Conservation (phyloP, 2,113 vertebrate genomes). For the Theristicus caerulescens region DNA sequence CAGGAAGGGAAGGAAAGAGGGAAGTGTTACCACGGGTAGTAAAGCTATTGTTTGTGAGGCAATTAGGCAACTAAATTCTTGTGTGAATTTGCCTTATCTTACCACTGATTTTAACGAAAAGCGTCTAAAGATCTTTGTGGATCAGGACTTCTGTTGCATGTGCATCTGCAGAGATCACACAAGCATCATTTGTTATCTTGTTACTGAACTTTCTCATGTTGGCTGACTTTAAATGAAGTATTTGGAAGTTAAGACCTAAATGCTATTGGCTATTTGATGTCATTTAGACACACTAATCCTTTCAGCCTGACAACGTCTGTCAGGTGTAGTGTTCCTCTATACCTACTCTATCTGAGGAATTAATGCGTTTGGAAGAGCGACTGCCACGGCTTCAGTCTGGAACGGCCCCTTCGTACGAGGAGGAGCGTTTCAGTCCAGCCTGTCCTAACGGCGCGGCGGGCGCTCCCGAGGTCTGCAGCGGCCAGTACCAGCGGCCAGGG, state of each 20-base stretch:
- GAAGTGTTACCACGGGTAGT: not conserved
- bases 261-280: not conserved
- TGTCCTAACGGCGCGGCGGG: not conserved
- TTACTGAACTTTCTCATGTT: not conserved
- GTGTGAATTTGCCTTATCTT: not conserved
- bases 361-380: not conserved
- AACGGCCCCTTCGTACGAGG: not conserved
- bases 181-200: not conserved
- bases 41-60: not conserved
- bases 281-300: not conserved
- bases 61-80: not conserved
- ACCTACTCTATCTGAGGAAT: not conserved
- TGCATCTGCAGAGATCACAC: not conserved
- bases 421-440: rapidly evolving
- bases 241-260: not conserved
- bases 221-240: not conserved
- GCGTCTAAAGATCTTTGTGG: not conserved
- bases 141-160: not conserved
- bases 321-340: no score
- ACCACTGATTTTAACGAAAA: not conserved
- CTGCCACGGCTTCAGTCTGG: not conserved
- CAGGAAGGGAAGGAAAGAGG: not conserved
- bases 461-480: not conserved
- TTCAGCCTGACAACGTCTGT: not conserved
- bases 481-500: not conserved